Evolutionary conservation across 2,888 invertebrate genomes (phyloP), one percentile per base, ranked within the genome.

Genomic region (Drosophila birchii): DNA sequence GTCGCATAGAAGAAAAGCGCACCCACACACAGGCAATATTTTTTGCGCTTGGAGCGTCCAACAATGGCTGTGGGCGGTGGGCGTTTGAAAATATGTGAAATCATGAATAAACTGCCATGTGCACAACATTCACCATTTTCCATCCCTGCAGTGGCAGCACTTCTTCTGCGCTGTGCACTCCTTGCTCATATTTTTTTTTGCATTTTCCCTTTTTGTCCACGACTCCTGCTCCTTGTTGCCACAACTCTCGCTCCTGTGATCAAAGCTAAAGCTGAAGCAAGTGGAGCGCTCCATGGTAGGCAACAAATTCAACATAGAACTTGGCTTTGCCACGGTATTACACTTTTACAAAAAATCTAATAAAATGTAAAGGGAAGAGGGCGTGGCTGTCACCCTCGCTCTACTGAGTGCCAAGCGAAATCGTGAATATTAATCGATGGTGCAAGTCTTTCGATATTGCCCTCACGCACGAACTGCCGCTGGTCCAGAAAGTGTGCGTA

Each of bases 51-150:
- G 75, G 79, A 76, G 69, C 75, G 74, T 77, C 76, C 76, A 85
- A 85, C 88, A 85, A 89, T 78, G 71, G 74, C 70, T 29, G n/a
- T n/a, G 47, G 53, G 44, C 38, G 44, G 20, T 53, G 54, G 58
- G 70, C 45, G 62, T 67, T 69, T 76, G 78, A 67, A 89, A 83
- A 89, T 89, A 89, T 86, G 84, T 86, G 90, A 89, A 89, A 89
- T 86, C 90, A 89, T 86, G 86, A 89, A 86, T 86, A 86, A 86
- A 89, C 81, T 86, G 90, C 88, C 86, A 89, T 89, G 90, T 88
- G 86, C 88, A 86, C 84, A 89, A 75, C 86, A 80, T 82, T 88
- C 83, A 80, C 71, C 74, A 78, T 76, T 77, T 70, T 66, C 67
- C 76, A 67, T 60, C 57, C 49, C 61, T 34, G 67, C 71, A 38